Base-by-base conservation (phyloP, 2,113 vertebrate genomes). In the Calyptommatus sinebrachiatus region DNA sequence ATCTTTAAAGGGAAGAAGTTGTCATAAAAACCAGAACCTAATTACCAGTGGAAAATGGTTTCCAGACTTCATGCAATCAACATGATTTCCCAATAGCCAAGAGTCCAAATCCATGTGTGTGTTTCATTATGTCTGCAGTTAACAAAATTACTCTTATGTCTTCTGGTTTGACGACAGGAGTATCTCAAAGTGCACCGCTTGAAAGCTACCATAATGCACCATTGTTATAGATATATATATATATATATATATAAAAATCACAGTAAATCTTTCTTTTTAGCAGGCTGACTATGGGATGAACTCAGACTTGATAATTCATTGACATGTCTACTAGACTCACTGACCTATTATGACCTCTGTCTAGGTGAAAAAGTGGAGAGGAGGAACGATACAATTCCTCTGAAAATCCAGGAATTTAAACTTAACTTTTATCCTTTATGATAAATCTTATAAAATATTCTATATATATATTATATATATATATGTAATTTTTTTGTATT, bases 11-110 rank as follows among this genome's bases (percentile, higher is more conserved):
- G 75, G 74, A 81, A 75, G 8, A 46, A 81, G 57, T 24, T 41
- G 35, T 78, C 31, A 62, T 81, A 28, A 45, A 78, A 78, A 71
- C 31, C 77, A 78, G 67, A 61, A 41, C 26, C 77, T 71, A 78
- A 78, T 78, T 74, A 61, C 66, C 65, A 29, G 62, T 70, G 73
- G 66, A 69, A 76, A 81, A 81, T 81, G 62, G 66, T 70, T 81
- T 61, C 76, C 71, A 79, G 65, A 50, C 28, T 22, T 69, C 76
- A 50, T 50, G 22, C 28, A 76, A 76, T 53, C 0, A 77, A 7
- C 0, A 1, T 35, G 16, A n/a, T 73, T 78, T 86, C 69, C 41
- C 66, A 1, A 22, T 68, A 79, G 75, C 28, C 76, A 65, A 70
- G n/a, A 41, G 11, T 79, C 31, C 1, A 2, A 75, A 80, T 41